Percentiles rank a stretch among this genome's conserved stretches.
phyloP scores from a whole-genome alignment of 2,888 invertebrate species.

The Pherbina coryleti region DNA sequence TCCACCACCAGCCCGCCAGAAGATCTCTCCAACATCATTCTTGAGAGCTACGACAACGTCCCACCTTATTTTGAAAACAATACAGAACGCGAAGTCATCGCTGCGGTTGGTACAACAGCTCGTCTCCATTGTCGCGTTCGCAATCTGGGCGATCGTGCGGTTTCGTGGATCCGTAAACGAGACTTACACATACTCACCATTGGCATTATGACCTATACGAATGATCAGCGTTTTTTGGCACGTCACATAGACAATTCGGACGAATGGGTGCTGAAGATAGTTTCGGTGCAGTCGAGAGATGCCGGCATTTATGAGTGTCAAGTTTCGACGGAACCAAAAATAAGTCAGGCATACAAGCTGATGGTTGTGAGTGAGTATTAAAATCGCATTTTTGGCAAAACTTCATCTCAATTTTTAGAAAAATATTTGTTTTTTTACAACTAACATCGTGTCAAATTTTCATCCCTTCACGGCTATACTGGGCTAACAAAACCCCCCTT shows the following conservation, averaged over 20 bases:
- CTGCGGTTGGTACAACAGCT: slow-evolving; percentile 87
- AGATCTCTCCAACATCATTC: slow-evolving; percentile 61
- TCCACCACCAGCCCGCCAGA: slow-evolving; percentile 9
- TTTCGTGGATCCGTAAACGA: slow-evolving; percentile 88
- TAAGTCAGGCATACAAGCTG: slow-evolving; percentile 78
- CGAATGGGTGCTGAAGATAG: slow-evolving; percentile 80
- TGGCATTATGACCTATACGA: slow-evolving; percentile 80
- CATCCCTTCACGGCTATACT: too few relatives aligned
- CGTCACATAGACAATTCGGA: slow-evolving; percentile 79
- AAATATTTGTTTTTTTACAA: too few relatives aligned
- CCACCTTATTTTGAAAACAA: slow-evolving; percentile 88
- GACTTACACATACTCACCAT: slow-evolving; percentile 84
- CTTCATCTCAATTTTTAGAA: too few relatives aligned
- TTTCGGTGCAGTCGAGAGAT: slow-evolving; percentile 78
- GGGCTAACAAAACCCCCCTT: too few relatives aligned
- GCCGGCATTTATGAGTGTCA: slow-evolving; percentile 82
- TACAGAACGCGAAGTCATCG: slow-evolving; percentile 84
- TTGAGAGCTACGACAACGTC: slow-evolving; percentile 58
- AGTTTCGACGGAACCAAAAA: slow-evolving; percentile 83
- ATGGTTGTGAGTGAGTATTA: slow-evolving; percentile 78
- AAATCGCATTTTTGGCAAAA: not conserved
- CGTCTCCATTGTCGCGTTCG: slow-evolving; percentile 86
- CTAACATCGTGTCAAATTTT: too few relatives aligned
- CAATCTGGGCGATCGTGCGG: slow-evolving; percentile 83
- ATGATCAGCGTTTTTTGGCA: slow-evolving; percentile 80